Evolutionary conservation across 2,797 vertebrate species (phyloP), one percentile per base, ranked within the genome.

Genomic region (Rhynchonycteris naso): DNA sequence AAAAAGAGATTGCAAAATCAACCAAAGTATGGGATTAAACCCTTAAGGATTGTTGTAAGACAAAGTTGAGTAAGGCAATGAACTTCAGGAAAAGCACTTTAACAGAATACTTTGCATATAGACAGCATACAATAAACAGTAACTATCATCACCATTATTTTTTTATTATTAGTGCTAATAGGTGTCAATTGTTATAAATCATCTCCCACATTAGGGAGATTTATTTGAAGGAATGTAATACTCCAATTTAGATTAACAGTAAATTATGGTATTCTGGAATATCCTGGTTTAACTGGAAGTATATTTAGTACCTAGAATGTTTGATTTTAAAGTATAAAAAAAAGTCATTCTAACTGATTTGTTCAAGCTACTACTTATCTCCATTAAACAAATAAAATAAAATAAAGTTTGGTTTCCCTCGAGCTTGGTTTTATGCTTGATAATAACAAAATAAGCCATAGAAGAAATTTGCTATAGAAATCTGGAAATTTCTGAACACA

Each of bases 21-120:
- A 28, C 11, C 61, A 19, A 82, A 68, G 5, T 14, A 26, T 76
- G 14, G 66, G 58, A 22, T 35, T 19, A 21, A 50, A 26, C 9
- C 13, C 3, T 2, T 1, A 0, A 26, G 1, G 1, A 3, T 1
- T 81, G 14, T 15, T 28, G 4, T 63, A 43, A 43, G 5, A 43
- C 43, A 43, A 43, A 43, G 43, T 24, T 59, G 12, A 15, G 10
- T 35, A 38, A 65, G 13, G 63, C 38, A 28, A 19, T 0, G 35
- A 6, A 76, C 1, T 47, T 1, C 19, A 47, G 4, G 18, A 4
- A 63, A 35, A 81, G 1, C 1, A 28, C 0, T 15, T 15, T 63
- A 43, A 47, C 26, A 50, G 11, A 22, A 13, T 0, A 12, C 3
- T 66, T 72, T 47, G 43, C 8, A 58, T 68, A 28, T 16, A 66